Base-by-base conservation (phyloP, 2,113 vertebrate species). In the Sinocyclocheilus rhinocerous region DNA sequence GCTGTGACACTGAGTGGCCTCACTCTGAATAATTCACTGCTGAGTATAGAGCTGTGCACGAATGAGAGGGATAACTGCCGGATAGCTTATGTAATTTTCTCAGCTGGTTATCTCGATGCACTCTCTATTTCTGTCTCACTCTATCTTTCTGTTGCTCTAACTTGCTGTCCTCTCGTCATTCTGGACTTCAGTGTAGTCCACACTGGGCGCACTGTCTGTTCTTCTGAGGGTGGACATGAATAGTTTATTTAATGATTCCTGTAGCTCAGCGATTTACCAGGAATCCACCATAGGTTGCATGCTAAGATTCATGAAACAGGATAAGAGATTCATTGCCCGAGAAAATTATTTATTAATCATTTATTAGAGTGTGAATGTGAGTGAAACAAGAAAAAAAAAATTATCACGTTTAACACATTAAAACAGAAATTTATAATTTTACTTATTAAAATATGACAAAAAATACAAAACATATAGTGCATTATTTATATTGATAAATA, bases 1-100 rank as follows among this genome's bases (percentile, higher is more conserved):
- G 36, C 36, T 73, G 33, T 81, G 84, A 87, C 85, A 72, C 22
- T 75, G 76, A 84, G 82, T 80, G 83, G 39, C 81, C 83, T 81
- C 33, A 29, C 61, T 86, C 87, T 88, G 59, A 87, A 90, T 87
- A 81, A 85, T 86, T 89, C 45, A 67, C 73, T 83, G 70, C 70
- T 65, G 39, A 72, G 65, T 39, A 13, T 15, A 63, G 55, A 29
- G 78, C 42, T 6, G 72, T 61, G 80, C 36, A 63, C n/a, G 81
- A 57, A 73, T 36, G 55, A n/a, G 59, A 42, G 84, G 22, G 73
- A 39, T 63, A 83, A 59, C 63, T 29, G 73, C 81, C 15, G 61
- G 79, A 59, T 26, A 85, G 77, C 55, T 76, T 57, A 67, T 83
- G 86, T 79, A 6, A 67, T 80, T 63, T 83, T 36, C 52, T 78